Base-by-base conservation (phyloP, 2,888 invertebrate genomes). In the Microctonus hyperodae region DNA sequence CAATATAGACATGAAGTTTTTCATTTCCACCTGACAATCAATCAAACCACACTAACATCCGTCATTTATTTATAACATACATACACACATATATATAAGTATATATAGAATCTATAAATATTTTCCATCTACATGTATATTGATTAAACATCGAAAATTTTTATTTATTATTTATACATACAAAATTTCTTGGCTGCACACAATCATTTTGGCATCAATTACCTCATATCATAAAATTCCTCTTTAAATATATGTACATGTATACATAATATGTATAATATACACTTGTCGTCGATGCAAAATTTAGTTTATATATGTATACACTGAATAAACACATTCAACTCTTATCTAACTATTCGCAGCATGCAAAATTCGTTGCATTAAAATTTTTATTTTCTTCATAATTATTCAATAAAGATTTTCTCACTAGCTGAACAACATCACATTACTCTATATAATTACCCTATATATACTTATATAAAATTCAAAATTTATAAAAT, bases 281-380 rank as follows among this genome's bases (percentile, higher is more conserved):
- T 7, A 16, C 6, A 16, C 6, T n/a, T 10, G 33, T 35, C 33
- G 23, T 51, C 51, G 28, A 16, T 9, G 16, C 20, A 16, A 16
- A 44, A 44, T 44, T 44, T 44, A 4, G 16, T 44, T 6, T 16
- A 16, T 4, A 44, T 44, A 16, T 4, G 44, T 44, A 44, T 44
- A 7, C 20, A 10, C 7, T n/a, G 37, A 22, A 22, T 40, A 58
- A n/a, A 58, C 23, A 23, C 23, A 28, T 23, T 20, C 37, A 58
- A 23, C 37, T 58, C 58, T 58, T 58, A 58, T 58, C 58, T 22
- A 58, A 58, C 40, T 22, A 40, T 33, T 58, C n/a, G 23, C 58
- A 56, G 56, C 56, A 58, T 58, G 58, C 58, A 23, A 58, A 58
- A 58, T 23, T 25, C 40, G 58, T 58, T 40, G 58, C 37, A 16